A percentile compares a stretch with the other conserved stretches of the same genome.
Conservation (phyloP, 2,797 vertebrate species). For the Siniperca undulata region DNA sequence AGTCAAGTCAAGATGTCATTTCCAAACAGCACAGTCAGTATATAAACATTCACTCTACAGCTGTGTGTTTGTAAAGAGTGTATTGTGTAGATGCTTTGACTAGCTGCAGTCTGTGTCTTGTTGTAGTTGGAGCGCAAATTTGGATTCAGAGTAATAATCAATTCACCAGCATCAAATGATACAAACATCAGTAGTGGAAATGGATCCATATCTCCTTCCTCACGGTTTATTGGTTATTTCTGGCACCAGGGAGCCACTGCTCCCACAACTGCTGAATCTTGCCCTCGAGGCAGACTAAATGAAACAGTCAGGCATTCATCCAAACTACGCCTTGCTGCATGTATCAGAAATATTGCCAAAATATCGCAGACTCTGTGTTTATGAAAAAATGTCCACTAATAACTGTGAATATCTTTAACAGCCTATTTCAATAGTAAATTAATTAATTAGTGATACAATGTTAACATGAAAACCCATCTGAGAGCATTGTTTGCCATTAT, state of each 20-base stretch:
- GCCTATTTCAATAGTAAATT: background rate
- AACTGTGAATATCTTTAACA: constrained; percentile 29
- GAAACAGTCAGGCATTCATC: constrained; percentile 51
- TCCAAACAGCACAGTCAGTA: background rate
- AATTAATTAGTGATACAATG: constrained; percentile 32
- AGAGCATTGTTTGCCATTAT: constrained; percentile 19
- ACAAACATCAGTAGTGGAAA: constrained; percentile 53
- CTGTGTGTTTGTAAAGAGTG: constrained; percentile 7
- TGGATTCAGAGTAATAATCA: constrained; percentile 40
- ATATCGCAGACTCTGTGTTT: constrained; percentile 8
- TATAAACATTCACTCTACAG: background rate
- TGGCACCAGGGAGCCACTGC: constrained; percentile 37
- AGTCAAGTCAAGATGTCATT: background rate
- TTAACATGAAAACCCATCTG: constrained; percentile 3
- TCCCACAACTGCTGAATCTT: constrained; percentile 30
- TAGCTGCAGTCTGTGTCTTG: background rate
- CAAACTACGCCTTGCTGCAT: constrained; percentile 28
- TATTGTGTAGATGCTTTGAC: background rate
- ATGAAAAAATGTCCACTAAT: constrained; percentile 29
- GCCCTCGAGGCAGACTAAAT: constrained; percentile 54
- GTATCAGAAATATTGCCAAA: constrained; percentile 53
- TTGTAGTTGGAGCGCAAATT: background rate
- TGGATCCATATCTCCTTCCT: constrained; percentile 47
- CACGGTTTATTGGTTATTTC: constrained; percentile 54
- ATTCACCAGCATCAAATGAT: constrained; percentile 48